These are phyloP conservation scores for Podiceps cristatus DNA, from an alignment of 2,113 vertebrate genomes.

Conservation along the genomic window DNA sequence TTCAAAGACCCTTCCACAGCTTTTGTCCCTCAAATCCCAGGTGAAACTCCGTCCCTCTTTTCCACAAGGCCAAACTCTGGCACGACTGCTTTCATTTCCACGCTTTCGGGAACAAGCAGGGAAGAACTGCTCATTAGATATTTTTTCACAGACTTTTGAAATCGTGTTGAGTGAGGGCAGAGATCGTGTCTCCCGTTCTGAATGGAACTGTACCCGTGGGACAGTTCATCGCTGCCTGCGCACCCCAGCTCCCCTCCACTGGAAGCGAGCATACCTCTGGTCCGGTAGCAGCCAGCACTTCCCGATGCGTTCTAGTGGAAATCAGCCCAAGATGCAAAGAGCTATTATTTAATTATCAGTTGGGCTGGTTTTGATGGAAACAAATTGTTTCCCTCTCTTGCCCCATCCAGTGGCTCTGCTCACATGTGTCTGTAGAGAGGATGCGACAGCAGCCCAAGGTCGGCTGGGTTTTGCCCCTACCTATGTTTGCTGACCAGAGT, in stretches of 20 bases:
- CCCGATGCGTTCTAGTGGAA: neutral
- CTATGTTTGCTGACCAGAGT: neutral
- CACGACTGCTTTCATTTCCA: neutral
- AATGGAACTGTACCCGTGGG: neutral
- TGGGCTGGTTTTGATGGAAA: neutral
- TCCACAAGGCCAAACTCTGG: neutral
- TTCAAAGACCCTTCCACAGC: neutral
- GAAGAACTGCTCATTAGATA: neutral
- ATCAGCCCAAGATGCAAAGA: neutral
- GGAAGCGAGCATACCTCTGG: neutral
- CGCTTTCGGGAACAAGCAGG: neutral
- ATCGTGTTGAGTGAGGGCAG: neutral
- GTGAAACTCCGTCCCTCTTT: neutral
- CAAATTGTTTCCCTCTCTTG: neutral
- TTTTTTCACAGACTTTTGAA: neutral
- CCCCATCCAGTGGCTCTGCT: neutral
- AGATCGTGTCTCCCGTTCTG: neutral
- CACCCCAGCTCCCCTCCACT: neutral
- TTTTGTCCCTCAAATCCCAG: neutral
- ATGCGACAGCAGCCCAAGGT: neutral
- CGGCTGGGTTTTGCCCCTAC: neutral
- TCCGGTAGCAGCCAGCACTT: neutral
- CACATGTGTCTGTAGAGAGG: neutral
- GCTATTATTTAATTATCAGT: neutral
- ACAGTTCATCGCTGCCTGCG: rapidly evolving